Evolutionary conservation across 2,888 invertebrate species (phyloP).

Genomic region (Pseudolycoriella hygida): DNA sequence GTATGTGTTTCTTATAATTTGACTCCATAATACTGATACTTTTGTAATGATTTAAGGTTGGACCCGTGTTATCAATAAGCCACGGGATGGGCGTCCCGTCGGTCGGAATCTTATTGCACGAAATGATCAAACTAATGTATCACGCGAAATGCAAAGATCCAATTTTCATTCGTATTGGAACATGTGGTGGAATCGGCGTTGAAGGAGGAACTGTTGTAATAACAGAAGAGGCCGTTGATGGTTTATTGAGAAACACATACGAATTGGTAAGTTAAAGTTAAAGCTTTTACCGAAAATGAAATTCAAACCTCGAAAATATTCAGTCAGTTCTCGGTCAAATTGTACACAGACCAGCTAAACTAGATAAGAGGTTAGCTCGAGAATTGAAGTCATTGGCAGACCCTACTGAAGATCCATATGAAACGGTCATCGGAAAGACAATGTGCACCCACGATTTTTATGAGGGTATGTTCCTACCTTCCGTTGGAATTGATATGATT

Average conservation of each 20-base stretch:
- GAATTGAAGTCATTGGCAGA: constrained; percentile 62
- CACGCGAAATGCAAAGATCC: constrained; percentile 78
- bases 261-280: constrained; percentile 49
- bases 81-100: constrained; percentile 99
- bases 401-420: constrained; percentile 56
- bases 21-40: no score
- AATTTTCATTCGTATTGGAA: constrained; percentile 82
- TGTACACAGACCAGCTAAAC: constrained; percentile 61
- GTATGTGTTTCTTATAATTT: no score
- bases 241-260: constrained; percentile 59
- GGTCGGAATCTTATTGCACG: constrained; percentile 85
- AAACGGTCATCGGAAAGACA: constrained; percentile 78
- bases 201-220: constrained; percentile 90
- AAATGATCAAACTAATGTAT: constrained; percentile 89
- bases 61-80: constrained; percentile 27
- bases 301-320: constrained; percentile 10
- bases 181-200: constrained; percentile 84
- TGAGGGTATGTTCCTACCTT: no score
- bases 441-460: constrained; percentile 97
- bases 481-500: no score
- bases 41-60: constrained; percentile 17
- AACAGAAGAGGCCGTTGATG: constrained; percentile 82
- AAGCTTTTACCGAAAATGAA: not conserved
- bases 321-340: constrained; percentile 74
- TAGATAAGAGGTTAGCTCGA: constrained; percentile 63